Conservation (phyloP, 2,888 invertebrate species). For the Agriopis marginaria region DNA sequence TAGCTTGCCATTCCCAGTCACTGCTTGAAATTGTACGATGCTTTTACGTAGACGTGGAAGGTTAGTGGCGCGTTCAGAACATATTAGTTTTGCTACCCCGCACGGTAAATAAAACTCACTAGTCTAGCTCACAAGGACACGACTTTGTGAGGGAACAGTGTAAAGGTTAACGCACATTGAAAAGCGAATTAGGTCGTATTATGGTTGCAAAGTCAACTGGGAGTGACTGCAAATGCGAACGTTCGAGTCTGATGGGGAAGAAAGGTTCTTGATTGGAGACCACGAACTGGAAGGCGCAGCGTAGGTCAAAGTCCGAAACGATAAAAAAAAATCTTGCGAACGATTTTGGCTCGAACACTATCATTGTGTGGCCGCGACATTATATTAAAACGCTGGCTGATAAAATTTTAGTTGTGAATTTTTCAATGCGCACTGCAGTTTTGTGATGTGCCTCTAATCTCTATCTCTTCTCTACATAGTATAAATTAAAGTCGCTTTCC, state of each 20-base stretch:
- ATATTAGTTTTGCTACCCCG: slow-evolving; percentile 14
- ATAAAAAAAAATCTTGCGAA: no score
- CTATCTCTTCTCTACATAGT: no score
- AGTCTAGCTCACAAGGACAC: slow-evolving; percentile 14
- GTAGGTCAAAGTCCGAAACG: no score
- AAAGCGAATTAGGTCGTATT: neutral
- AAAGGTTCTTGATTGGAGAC: no score
- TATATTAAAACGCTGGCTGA: neutral
- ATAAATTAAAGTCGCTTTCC: no score
- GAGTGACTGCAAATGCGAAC: no score
- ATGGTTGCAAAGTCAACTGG: no score
- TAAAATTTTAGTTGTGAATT: no score
- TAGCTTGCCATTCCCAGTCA: neutral
- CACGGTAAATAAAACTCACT: slow-evolving; percentile 14
- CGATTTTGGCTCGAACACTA: no score
- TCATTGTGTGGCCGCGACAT: no score
- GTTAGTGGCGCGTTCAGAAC: slow-evolving; percentile 17
- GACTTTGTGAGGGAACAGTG: neutral
- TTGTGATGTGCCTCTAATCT: neutral
- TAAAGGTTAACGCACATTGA: neutral
- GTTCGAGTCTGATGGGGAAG: no score
- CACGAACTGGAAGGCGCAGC: no score
- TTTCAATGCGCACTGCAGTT: neutral
- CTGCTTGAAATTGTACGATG: neutral
- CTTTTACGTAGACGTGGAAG: slow-evolving; percentile 3